These are phyloP conservation scores for Brachymystax lenok DNA, from an alignment of 2,797 vertebrate species.

Conservation along the genomic window DNA sequence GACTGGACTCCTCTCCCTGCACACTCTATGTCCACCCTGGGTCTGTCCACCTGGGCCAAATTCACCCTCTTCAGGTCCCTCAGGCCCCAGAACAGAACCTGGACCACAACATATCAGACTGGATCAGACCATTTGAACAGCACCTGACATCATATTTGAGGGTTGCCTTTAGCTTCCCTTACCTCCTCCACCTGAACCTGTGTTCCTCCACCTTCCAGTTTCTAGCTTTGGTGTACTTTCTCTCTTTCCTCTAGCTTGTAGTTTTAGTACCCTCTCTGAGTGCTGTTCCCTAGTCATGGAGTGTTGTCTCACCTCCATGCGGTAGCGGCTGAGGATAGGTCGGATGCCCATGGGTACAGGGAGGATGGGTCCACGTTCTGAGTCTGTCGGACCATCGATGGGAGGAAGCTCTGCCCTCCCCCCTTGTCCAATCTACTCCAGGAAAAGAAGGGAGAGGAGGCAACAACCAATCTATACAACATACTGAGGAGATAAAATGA, in stretches of 20 bases:
- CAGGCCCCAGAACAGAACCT: conserved; percentile 97
- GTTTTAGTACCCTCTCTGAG: neutral
- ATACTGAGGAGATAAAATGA: too few species aligned
- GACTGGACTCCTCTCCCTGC: conserved; percentile 94
- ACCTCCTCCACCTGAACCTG: neutral
- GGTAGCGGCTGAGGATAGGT: conserved; percentile 92
- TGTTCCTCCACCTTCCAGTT: neutral
- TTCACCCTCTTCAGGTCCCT: conserved; percentile 96
- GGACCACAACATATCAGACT: neutral
- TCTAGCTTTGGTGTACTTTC: neutral
- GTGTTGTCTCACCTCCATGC: conserved; percentile 85
- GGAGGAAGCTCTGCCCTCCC: conserved; percentile 88
- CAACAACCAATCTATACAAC: too few species aligned
- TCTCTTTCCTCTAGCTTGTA: neutral
- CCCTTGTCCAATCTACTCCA: conserved; percentile 84
- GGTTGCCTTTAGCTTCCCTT: neutral
- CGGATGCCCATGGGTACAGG: conserved; percentile 92
- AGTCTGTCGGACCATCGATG: conserved; percentile 84
- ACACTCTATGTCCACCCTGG: conserved; percentile 96
- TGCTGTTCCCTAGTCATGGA: conserved; percentile 6
- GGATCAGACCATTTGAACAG: neutral
- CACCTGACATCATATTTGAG: neutral
- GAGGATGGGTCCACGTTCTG: conserved; percentile 89
- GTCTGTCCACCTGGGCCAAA: conserved; percentile 92
- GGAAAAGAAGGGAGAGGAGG: neutral